Conservation (phyloP, 2,888 invertebrate species). For the Teleogryllus oceanicus region DNA sequence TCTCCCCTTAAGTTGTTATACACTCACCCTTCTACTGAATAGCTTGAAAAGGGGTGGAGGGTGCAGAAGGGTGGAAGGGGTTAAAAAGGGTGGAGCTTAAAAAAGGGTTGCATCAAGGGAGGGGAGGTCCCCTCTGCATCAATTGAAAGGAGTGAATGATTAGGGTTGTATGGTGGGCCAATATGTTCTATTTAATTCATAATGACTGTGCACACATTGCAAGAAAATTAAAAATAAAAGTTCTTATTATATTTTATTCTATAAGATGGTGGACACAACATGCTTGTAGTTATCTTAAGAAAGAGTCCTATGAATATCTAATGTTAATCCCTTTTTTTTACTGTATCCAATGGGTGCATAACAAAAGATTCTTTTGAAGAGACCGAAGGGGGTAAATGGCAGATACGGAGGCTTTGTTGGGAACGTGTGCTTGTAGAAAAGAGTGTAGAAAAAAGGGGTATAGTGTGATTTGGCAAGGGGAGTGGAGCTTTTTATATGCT, state of each 20-base stretch:
- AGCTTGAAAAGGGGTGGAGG: neutral
- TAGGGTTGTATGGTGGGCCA: neutral
- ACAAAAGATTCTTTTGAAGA: too few species aligned
- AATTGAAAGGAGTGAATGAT: neutral
- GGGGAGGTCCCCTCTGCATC: neutral
- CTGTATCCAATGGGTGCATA: too few species aligned
- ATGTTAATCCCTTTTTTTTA: too few species aligned
- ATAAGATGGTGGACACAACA: too few species aligned
- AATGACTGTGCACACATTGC: neutral
- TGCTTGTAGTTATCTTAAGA: too few species aligned
- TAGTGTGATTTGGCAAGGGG: neutral
- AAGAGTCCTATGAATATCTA: too few species aligned
- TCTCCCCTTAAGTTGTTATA: neutral
- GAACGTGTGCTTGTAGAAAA: neutral
- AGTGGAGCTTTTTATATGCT: neutral
- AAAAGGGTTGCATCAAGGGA: neutral
- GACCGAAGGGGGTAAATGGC: too few species aligned
- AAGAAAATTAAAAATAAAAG: too few species aligned
- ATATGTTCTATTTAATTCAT: neutral
- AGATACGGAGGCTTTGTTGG: too few species aligned
- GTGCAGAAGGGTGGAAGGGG: neutral
- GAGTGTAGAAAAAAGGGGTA: neutral
- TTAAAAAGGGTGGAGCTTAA: neutral
- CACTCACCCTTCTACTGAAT: neutral
- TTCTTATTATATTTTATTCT: too few species aligned